A percentile compares a stretch with the other conserved stretches of the same genome.
These are phyloP conservation scores for Poeciliopsis prolifica DNA, from an alignment of 2,113 vertebrate species.

Conservation along the genomic window DNA sequence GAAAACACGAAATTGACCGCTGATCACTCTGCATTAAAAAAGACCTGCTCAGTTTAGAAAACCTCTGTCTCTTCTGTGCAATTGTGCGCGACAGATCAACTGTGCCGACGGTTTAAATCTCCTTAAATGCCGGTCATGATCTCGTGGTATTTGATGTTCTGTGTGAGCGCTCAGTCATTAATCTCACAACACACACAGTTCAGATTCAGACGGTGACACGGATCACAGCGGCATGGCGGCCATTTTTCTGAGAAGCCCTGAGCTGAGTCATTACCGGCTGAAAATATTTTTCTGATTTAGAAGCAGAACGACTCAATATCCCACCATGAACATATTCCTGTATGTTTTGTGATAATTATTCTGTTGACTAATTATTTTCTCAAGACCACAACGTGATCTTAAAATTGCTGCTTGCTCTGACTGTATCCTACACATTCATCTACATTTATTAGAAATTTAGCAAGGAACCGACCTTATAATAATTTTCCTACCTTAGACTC, in stretches of 20 bases:
- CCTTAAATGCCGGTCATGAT: not conserved
- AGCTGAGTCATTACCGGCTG: not conserved
- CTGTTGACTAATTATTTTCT: too few species aligned
- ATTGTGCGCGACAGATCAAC: not conserved
- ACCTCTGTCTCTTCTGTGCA: not conserved
- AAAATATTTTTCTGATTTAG: too few species aligned
- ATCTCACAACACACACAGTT: not conserved
- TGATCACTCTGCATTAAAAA: not conserved
- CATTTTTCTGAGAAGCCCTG: not conserved
- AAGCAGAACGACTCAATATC: too few species aligned
- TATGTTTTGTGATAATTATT: too few species aligned
- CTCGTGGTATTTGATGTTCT: not conserved
- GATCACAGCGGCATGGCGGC: not conserved
- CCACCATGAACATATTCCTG: too few species aligned
- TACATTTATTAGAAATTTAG: not conserved
- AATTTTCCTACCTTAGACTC: not conserved
- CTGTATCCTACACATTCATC: not conserved
- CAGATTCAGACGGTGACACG: not conserved
- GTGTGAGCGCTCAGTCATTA: not conserved
- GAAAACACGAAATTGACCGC: not conserved
- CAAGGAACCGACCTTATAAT: not conserved
- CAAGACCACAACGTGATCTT: not conserved
- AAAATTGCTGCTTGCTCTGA: not conserved
- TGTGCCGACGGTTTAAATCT: not conserved
- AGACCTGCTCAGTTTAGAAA: not conserved